Evolutionary conservation across 2,888 invertebrate species (phyloP).

Genomic region (Limnephilus lunatus): DNA sequence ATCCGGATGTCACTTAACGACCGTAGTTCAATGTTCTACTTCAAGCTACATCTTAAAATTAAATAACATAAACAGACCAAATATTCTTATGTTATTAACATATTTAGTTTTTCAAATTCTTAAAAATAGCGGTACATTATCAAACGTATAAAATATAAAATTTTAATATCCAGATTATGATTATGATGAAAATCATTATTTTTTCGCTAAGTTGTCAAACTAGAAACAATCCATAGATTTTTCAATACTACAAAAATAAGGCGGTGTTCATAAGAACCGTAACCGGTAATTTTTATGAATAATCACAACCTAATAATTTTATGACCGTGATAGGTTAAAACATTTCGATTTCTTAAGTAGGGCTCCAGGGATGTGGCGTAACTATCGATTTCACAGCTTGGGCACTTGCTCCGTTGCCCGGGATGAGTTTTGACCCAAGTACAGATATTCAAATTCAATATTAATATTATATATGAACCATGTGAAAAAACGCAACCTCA

Average conservation of each 20-base stretch:
- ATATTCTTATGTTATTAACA: background rate
- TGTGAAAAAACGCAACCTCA: background rate
- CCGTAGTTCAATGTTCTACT: slow-evolving; percentile 3
- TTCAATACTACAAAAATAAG: background rate
- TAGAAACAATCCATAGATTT: background rate
- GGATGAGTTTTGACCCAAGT: background rate
- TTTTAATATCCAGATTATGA: background rate
- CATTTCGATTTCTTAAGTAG: background rate
- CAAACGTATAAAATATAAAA: background rate
- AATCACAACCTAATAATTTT: background rate
- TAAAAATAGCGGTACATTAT: slow-evolving; percentile 15
- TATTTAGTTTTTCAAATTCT: background rate
- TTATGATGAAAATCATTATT: background rate
- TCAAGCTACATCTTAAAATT: background rate
- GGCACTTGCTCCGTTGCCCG: background rate
- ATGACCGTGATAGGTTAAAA: background rate
- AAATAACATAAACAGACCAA: background rate
- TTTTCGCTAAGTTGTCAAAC: background rate
- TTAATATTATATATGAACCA: no score
- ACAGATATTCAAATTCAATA: background rate
- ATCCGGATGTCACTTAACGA: background rate
- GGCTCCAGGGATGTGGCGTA: background rate
- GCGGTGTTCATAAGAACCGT: background rate
- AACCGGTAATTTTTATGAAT: background rate
- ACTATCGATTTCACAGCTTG: background rate